Base-by-base conservation (phyloP, 2,113 vertebrate species). In the Peromyscus polionotus region DNA sequence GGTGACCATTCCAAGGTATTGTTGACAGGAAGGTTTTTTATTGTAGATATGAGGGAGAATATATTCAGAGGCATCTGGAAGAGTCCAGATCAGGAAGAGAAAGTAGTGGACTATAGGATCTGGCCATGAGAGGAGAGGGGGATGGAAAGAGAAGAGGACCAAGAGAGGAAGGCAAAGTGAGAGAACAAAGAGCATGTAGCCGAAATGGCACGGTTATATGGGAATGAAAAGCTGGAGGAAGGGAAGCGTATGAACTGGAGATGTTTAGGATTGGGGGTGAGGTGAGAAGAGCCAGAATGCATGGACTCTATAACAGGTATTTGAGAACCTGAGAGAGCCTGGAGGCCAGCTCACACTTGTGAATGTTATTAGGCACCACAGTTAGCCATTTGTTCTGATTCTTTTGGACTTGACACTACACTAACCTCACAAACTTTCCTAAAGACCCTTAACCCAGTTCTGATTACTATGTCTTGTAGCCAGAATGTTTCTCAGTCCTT, bases 401-500 rank as follows among this genome's bases (percentile, higher is more conserved):
- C 6, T 42, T 42, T 42, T 84, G 81, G n/a, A 84, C 57, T n/a
- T 84, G 81, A 63, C 7, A 63, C n/a, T 83, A 84, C 59, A 54
- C 33, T n/a, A 51, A 39, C 24, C 59, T 80, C 31, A 94, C 65
- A 91, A 88, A 79, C 54, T 88, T 91, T 95, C 13, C 77, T 90
- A 87, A 95, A 75, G 77, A 79, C 86, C n/a, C 31, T 48, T 42
- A 90, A 51, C 36, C 22, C 42, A 95, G 3, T 90, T 94, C 42
- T 92, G 33, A 95, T 90, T 54, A 91, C 94, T 94, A 22, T 97
- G 13, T 76, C 51, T 54, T 54, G 51, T 13, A 54, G 51, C 51
- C 12, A 13, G 51, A 54, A 54, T 54, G 51, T 54, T 54, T 54
- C 51, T 54, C 11, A 54, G 51, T 54, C 51, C 51, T 54, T 11